A percentile compares a stretch with the other conserved stretches of the same genome.
phyloP scores from a whole-genome alignment of 2,113 vertebrate genomes.

The Circaetus cinerascens region DNA sequence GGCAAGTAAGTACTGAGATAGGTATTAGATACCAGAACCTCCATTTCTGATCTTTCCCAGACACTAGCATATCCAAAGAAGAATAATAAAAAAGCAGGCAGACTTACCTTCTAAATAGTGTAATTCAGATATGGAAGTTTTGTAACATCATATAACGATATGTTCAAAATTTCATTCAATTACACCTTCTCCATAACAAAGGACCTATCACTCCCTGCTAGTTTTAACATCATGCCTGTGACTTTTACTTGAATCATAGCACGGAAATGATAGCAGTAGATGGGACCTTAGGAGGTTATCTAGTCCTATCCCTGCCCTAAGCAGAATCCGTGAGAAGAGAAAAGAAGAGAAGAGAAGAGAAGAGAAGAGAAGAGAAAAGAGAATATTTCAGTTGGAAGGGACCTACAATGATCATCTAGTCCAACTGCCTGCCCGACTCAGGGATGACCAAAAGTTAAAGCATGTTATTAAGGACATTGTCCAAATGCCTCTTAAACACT shows the following conservation, averaged over 20 bases:
- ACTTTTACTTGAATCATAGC: not conserved
- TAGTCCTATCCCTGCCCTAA: not conserved
- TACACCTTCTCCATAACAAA: not conserved
- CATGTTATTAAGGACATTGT: not conserved
- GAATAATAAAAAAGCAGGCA: not conserved
- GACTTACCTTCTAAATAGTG: not conserved
- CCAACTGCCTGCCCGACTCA: not conserved
- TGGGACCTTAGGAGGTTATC: not conserved
- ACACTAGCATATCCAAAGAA: not conserved
- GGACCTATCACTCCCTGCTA: not conserved
- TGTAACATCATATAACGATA: not conserved
- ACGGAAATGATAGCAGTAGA: not conserved
- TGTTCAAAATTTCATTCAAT: not conserved
- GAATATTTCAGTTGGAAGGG: not conserved
- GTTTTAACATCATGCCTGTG: not conserved
- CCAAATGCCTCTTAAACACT: not conserved
- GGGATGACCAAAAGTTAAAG: not conserved
- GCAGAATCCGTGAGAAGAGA: not conserved
- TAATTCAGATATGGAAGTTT: not conserved
- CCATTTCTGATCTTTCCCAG: slow-evolving; percentile 32
- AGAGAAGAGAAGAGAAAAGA: too few species aligned
- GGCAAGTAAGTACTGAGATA: slow-evolving; percentile 62
- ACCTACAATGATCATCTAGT: not conserved
- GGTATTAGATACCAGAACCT: slow-evolving; percentile 61
- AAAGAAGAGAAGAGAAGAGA: too few species aligned